Conservation (phyloP, 2,797 vertebrate genomes). For the Ptychadena robeensis region DNA sequence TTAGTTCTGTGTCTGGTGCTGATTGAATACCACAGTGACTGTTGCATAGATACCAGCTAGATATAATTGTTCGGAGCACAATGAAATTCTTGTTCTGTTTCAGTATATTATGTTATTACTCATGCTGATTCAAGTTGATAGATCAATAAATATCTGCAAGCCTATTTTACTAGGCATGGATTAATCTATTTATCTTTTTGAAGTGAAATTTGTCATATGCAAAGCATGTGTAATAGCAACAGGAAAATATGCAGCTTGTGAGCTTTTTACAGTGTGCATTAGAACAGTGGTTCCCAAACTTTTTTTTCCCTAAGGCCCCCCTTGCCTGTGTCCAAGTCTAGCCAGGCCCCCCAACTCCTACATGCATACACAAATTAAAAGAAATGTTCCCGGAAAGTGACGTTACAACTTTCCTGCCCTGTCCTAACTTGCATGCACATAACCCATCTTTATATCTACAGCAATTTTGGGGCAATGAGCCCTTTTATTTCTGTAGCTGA, state of each 20-base stretch:
- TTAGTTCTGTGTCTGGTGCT: neutral
- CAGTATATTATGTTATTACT: neutral
- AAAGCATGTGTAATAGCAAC: neutral
- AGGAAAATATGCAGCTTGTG: neutral
- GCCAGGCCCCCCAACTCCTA: too few relatives aligned
- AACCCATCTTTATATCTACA: too few relatives aligned
- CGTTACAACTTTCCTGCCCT: too few relatives aligned
- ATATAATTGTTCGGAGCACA: neutral
- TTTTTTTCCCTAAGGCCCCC: too few relatives aligned
- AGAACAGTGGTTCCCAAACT: too few relatives aligned
- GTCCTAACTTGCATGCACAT: too few relatives aligned
- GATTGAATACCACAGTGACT: neutral
- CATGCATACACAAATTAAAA: too few relatives aligned
- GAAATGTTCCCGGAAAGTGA: too few relatives aligned
- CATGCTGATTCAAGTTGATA: neutral
- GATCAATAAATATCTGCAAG: slow-evolving; percentile 1
- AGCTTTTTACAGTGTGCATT: too few relatives aligned
- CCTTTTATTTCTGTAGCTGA: too few relatives aligned
- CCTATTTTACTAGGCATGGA: neutral
- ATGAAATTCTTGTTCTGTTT: neutral
- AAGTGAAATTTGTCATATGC: neutral
- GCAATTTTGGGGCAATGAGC: too few relatives aligned
- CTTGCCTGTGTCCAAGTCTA: too few relatives aligned
- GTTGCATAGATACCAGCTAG: neutral
- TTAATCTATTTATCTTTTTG: neutral